phyloP scores from a whole-genome alignment of 1,140 invertebrate genomes.

The Meloidogyne hapla region DNA sequence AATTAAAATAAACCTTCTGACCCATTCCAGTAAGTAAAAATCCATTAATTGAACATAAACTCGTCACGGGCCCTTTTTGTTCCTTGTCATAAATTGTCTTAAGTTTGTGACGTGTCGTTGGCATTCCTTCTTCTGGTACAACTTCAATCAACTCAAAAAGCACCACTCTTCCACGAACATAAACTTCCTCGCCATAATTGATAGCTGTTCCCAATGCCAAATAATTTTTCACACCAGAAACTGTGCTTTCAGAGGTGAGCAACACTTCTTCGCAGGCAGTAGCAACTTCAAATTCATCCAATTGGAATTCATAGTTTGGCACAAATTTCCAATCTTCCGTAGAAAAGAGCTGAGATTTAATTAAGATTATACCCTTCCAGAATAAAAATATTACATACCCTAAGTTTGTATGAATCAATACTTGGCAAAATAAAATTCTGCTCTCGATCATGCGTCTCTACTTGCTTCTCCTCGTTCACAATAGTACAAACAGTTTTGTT shows the following conservation, averaged over 20 bases:
- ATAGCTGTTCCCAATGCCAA: conserved; percentile 92
- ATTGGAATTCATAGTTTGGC: conserved; percentile 48
- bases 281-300: conserved; percentile 77
- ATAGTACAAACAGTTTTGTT: conserved; percentile 75
- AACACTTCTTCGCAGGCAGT: conserved; percentile 91
- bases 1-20: conserved; percentile 76
- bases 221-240: conserved; percentile 89
- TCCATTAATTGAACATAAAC: conserved; percentile 87
- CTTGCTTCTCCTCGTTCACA: conserved; percentile 69
- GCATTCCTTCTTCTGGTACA: conserved; percentile 94
- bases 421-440: conserved; percentile 82
- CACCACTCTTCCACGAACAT: conserved; percentile 66
- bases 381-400: conserved; percentile 71
- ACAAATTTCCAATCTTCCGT: conserved; percentile 63
- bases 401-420: conserved; percentile 81
- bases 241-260: conserved; percentile 87
- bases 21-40: conserved; percentile 93
- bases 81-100: conserved; percentile 93
- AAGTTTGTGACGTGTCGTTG: conserved; percentile 91
- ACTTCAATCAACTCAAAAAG: conserved; percentile 98
- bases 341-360: conserved; percentile 55
- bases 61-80: conserved; percentile 96
- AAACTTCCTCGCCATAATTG: conserved; percentile 90
- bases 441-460: conserved; percentile 68
- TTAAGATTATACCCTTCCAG: background rate